Conservation (phyloP, 2,113 vertebrate genomes). For the Morone saxatilis region DNA sequence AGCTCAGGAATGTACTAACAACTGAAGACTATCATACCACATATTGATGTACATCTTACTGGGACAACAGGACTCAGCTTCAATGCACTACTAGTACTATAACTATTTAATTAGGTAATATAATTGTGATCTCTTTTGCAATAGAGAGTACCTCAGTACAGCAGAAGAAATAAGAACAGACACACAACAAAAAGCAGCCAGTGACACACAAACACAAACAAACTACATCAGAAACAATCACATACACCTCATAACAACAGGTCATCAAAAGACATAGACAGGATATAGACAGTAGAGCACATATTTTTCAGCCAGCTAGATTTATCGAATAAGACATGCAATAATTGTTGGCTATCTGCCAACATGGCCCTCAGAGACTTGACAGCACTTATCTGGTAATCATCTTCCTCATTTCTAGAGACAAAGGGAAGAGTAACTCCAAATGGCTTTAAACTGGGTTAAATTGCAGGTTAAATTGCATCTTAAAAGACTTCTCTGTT, state of each 20-base stretch:
- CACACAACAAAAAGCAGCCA: too few relatives aligned
- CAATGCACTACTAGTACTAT: too few relatives aligned
- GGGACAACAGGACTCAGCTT: too few relatives aligned
- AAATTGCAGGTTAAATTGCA: slow-evolving; percentile 8
- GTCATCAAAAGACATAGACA: not conserved
- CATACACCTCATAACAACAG: too few relatives aligned
- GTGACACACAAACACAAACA: not conserved
- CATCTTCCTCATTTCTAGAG: not conserved
- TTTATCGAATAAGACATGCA: not conserved
- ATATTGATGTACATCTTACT: not conserved
- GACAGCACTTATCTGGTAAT: slow-evolving; percentile 5
- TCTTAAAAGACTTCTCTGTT: slow-evolving; percentile 1
- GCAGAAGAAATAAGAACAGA: too few relatives aligned
- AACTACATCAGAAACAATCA: not conserved
- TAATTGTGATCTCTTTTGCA: too few relatives aligned
- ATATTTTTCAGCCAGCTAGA: not conserved
- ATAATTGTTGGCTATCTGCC: not conserved
- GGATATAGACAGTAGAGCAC: not conserved
- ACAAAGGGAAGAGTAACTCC: not conserved
- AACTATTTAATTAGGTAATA: too few relatives aligned
- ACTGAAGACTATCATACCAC: not conserved
- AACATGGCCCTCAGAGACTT: not conserved
- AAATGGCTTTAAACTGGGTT: not conserved
- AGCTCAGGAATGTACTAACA: not conserved
- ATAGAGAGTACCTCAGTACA: too few relatives aligned